A percentile compares a stretch with the other conserved stretches of the same genome.
Evolutionary conservation across 2,797 vertebrate species (phyloP).

Genomic region (Paramormyrops hopkinsi): DNA sequence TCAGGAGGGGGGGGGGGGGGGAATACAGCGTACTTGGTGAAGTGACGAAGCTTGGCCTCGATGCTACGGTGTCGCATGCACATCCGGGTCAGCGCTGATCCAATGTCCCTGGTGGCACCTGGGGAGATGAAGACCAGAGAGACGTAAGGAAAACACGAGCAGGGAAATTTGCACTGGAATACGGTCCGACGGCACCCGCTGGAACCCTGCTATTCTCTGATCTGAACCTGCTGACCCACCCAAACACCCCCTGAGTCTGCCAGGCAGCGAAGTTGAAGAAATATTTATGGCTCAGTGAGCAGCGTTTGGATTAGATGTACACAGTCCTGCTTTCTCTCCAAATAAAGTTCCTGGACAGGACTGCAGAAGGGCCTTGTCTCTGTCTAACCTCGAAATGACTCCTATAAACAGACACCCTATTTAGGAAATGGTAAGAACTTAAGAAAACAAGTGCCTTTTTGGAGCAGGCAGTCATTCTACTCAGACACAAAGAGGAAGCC

Average conservation of each 20-base stretch:
- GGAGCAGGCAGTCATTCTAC: background rate
- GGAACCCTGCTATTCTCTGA: background rate
- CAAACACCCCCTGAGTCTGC: background rate
- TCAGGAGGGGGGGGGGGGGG: background rate
- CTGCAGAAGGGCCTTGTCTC: background rate
- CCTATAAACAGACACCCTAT: slow-evolving; percentile 1
- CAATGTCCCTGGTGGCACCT: slow-evolving; percentile 93
- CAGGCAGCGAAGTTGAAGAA: background rate
- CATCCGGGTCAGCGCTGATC: slow-evolving; percentile 93
- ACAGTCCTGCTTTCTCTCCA: background rate
- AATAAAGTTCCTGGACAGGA: background rate
- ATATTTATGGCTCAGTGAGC: background rate
- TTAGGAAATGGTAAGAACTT: background rate
- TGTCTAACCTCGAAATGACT: background rate
- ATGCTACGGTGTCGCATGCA: slow-evolving; percentile 98
- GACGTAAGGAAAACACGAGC: background rate
- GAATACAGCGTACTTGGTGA: slow-evolving; percentile 78
- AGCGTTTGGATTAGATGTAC: background rate
- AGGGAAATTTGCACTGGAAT: too few species aligned
- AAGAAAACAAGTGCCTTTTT: background rate
- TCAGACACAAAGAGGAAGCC: background rate
- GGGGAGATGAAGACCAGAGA: slow-evolving; percentile 31
- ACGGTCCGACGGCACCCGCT: background rate
- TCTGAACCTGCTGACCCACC: background rate
- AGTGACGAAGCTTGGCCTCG: slow-evolving; percentile 89